A percentile compares a stretch with the other conserved stretches of the same genome.
These are phyloP conservation scores for Bembecia ichneumoniformis DNA, from an alignment of 2,888 invertebrate genomes.

Conservation along the genomic window DNA sequence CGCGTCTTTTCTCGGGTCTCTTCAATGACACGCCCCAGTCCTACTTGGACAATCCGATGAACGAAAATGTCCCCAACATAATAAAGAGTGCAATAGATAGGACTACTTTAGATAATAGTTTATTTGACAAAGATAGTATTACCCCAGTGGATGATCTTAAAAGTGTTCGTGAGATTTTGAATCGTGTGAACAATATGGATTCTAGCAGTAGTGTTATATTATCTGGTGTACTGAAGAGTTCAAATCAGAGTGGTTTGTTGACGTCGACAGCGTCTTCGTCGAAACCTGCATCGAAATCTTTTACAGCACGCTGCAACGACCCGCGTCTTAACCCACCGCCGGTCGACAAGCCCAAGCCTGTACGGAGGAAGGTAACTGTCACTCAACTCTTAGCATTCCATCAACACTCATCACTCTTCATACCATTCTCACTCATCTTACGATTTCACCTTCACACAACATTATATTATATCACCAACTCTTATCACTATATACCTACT, in stretches of 20 bases:
- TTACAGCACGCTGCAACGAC: constrained; percentile 37
- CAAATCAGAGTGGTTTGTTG: constrained; percentile 27
- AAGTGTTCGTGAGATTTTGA: constrained; percentile 63
- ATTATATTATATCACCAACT: no score
- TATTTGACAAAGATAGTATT: constrained; percentile 52
- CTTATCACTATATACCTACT: no score
- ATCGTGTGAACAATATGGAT: constrained; percentile 68
- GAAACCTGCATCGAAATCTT: constrained; percentile 14
- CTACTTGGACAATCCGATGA: constrained; percentile 38
- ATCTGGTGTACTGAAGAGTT: constrained; percentile 55
- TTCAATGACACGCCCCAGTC: constrained; percentile 54
- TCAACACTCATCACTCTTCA: neutral
- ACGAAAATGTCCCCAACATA: constrained; percentile 57
- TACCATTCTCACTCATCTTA: neutral
- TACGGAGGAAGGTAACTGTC: constrained; percentile 59
- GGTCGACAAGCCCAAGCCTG: constrained; percentile 62
- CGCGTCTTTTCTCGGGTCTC: constrained; percentile 59
- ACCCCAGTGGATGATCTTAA: constrained; percentile 56
- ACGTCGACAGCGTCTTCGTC: constrained; percentile 23
- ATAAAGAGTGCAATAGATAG: constrained; percentile 68
- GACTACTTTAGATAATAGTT: constrained; percentile 60
- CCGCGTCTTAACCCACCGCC: constrained; percentile 63
- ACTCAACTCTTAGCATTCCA: neutral
- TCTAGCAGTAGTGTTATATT: constrained; percentile 64
- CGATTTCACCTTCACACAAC: no score